Conservation (phyloP, 2,113 vertebrate genomes). For the Fukomys damarensis region DNA sequence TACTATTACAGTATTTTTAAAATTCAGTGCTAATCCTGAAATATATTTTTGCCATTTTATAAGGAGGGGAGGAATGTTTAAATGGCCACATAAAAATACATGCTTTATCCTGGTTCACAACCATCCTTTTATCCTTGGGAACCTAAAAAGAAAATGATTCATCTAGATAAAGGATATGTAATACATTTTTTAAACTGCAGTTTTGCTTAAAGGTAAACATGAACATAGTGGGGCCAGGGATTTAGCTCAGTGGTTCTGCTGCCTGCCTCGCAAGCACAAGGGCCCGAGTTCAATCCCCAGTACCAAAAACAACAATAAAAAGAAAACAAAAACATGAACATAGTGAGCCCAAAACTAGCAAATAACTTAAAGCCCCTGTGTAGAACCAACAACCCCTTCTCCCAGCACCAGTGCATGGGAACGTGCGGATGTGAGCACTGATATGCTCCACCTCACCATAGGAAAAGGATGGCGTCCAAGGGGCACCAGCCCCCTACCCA, state of each 20-base stretch:
- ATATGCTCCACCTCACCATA: not conserved
- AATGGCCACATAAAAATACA: not conserved
- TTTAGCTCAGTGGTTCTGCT: too few relatives aligned
- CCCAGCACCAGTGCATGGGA: not conserved
- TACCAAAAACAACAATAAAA: too few relatives aligned
- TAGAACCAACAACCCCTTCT: not conserved
- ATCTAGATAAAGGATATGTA: not conserved
- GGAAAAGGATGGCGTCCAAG: not conserved
- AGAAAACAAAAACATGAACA: too few relatives aligned
- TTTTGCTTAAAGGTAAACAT: not conserved
- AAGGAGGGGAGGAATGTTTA: not conserved
- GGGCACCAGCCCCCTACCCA: not conserved
- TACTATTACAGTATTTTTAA: not conserved
- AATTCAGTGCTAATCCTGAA: not conserved
- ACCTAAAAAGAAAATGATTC: not conserved
- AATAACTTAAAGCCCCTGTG: not conserved
- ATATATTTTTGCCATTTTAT: not conserved
- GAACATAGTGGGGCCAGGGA: accelerated
- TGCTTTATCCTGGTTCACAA: not conserved
- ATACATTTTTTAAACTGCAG: not conserved
- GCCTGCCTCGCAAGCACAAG: too few relatives aligned
- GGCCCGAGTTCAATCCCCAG: too few relatives aligned
- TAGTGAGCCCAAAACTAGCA: not conserved
- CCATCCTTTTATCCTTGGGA: not conserved
- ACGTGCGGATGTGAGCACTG: too few relatives aligned